Base-by-base conservation (phyloP, 64 coral and sea anemone species). In the Pocillopora damicornis region DNA sequence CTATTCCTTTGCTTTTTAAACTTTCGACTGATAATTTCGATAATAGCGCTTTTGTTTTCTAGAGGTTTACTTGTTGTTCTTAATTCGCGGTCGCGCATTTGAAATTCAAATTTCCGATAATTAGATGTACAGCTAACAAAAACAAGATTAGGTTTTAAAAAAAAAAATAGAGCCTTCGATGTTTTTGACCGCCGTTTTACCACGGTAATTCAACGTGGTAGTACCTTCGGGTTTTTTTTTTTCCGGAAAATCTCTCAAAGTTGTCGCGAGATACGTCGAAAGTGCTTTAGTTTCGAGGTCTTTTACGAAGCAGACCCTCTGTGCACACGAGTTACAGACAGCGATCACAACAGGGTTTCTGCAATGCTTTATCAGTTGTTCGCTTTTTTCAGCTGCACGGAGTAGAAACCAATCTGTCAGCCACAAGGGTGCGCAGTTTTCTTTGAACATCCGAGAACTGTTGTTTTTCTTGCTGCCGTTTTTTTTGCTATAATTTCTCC, bases 291-390 rank as follows among this genome's bases (percentile, higher is more conserved):
- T 58, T 22, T 77, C 15, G 11, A 8, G 45, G 75, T 45, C 15
- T 77, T 76, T 77, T 0, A 77, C 3, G 42, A 77, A 77, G 57
- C 9, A 58, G 15, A 45, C 42, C 20, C 15, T 10, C 37, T 1
- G 22, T 58, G 7, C 38, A 18, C 11, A 30, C n/a, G 67, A 71
- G 20, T 5, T 71, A 4, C 26, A 61, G 14, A 81, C 26, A 35
- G 57, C 35, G 79, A 80, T 80, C 78, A 11, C 57, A 26, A 63
- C 78, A 80, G 62, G 78, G 60, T 80, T 35, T 63, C 79, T 81
- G 26, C 37, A 14, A 37, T 64, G 16, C 59, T 20, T 22, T 30
- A 14, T 9, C 51, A 81, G 20, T 26, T 59, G 57, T 30, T 34
- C 35, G 60, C 36, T 30, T 63, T 51, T 9, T 63, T 23, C 79